A percentile compares a stretch with the other conserved stretches of the same genome.
Evolutionary conservation across 1,140 invertebrate species (phyloP).

Genomic region (Meloidogyne exigua): DNA sequence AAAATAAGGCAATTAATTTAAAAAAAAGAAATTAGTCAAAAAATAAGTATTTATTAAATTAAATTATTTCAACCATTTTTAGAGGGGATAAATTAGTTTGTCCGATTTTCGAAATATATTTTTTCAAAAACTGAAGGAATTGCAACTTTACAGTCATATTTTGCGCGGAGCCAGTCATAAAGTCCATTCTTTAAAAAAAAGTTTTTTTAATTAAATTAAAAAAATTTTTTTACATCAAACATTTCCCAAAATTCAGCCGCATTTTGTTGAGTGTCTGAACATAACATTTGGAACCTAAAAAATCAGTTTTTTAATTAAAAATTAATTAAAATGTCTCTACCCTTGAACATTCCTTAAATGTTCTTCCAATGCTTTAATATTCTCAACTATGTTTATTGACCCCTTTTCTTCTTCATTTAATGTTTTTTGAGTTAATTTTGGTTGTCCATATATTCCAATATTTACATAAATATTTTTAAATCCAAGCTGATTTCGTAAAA

Average conservation of each 20-base stretch:
- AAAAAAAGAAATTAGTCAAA: too few relatives aligned
- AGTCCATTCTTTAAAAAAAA: slow-evolving; percentile 66
- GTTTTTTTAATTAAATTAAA: neutral
- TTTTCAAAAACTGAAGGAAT: slow-evolving; percentile 83
- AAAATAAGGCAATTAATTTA: too few relatives aligned
- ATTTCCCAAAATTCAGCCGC: slow-evolving; percentile 76
- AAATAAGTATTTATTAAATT: too few relatives aligned
- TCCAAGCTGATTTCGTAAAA: slow-evolving; percentile 67
- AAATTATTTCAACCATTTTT: too few relatives aligned
- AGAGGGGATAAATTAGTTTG: too few relatives aligned
- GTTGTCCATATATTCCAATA: slow-evolving; percentile 76
- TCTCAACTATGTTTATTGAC: slow-evolving; percentile 58
- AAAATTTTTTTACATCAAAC: slow-evolving; percentile 72
- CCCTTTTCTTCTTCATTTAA: neutral
- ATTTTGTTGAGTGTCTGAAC: slow-evolving; percentile 78
- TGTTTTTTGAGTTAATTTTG: neutral
- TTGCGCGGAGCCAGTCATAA: slow-evolving; percentile 73
- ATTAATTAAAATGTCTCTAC: slow-evolving; percentile 64
- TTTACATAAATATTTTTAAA: slow-evolving; percentile 72
- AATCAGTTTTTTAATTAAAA: neutral
- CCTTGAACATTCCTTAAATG: slow-evolving; percentile 73
- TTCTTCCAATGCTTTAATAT: slow-evolving; percentile 74
- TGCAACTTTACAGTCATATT: slow-evolving; percentile 71
- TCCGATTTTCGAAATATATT: slow-evolving; percentile 72
- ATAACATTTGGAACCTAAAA: slow-evolving; percentile 78